phyloP scores from a whole-genome alignment of 2,797 vertebrate species.

The Spondyliosoma cantharus region DNA sequence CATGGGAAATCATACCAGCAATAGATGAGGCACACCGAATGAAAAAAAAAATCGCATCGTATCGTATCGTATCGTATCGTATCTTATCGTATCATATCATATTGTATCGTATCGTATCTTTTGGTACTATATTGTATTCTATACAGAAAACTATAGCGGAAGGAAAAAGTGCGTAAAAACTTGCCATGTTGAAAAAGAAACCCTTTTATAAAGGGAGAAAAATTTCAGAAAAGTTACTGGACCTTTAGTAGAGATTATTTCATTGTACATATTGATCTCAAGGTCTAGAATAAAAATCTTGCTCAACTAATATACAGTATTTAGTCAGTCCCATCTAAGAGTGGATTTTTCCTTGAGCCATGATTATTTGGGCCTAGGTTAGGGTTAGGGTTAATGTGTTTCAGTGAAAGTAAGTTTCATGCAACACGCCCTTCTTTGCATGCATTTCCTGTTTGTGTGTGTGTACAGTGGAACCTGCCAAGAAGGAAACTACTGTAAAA shows the following conservation, averaged over 20 bases:
- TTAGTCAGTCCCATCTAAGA: neutral
- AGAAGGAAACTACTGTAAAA: conserved; percentile 36
- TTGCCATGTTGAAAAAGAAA: too few relatives aligned
- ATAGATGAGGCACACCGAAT: neutral
- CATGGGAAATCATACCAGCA: neutral
- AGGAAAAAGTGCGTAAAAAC: too few relatives aligned
- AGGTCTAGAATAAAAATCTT: neutral
- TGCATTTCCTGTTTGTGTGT: conserved; percentile 24
- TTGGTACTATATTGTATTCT: too few relatives aligned
- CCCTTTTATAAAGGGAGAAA: neutral
- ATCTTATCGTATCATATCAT: too few relatives aligned
- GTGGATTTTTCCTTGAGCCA: conserved; percentile 62
- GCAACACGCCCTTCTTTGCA: conserved; percentile 37
- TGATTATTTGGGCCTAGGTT: neutral
- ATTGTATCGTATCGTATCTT: too few relatives aligned
- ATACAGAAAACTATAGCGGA: neutral
- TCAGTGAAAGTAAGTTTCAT: conserved; percentile 35
- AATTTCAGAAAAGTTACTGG: neutral
- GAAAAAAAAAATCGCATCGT: neutral
- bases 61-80: too few relatives aligned
- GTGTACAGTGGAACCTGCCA: neutral
- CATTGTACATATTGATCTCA: neutral
- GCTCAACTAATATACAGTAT: too few relatives aligned
- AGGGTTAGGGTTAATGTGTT: neutral
- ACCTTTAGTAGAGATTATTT: neutral